phyloP scores from a whole-genome alignment of 2,888 invertebrate genomes.

The Scaptomyza caliginosa region DNA sequence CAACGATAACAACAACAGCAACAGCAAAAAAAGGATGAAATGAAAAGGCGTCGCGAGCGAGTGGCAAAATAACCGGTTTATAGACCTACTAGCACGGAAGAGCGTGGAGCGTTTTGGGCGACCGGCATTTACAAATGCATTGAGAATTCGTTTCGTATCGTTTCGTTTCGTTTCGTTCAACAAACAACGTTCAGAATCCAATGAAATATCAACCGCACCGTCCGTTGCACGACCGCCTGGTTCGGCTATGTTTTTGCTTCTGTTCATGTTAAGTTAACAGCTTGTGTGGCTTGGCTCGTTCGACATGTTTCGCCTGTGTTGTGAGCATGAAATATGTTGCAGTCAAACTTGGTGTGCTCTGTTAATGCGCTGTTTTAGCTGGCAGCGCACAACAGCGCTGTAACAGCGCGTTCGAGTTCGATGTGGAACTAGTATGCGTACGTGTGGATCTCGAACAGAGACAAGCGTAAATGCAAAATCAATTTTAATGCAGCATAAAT shows the following conservation, averaged over 20 bases:
- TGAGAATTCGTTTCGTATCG: conserved; percentile 35
- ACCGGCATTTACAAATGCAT: conserved; percentile 54
- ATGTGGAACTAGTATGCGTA: conserved; percentile 47
- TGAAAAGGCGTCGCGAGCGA: conserved; percentile 30
- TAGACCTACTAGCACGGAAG: conserved; percentile 27
- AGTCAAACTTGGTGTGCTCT: conserved; percentile 25
- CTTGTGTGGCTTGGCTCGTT: conserved; percentile 7
- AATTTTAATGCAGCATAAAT: not conserved
- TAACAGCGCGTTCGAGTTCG: conserved; percentile 43
- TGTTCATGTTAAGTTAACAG: conserved; percentile 38
- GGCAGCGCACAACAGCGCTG: conserved; percentile 4
- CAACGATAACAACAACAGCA: conserved; percentile 6
- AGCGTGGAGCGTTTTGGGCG: conserved; percentile 27
- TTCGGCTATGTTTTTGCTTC: conserved; percentile 60
- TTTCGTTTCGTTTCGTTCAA: conserved; percentile 23
- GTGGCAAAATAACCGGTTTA: conserved; percentile 50
- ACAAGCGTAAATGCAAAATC: not conserved
- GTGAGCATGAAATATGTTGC: conserved; percentile 20
- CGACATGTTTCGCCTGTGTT: conserved; percentile 12
- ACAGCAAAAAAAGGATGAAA: conserved; percentile 4
- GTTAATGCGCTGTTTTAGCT: conserved; percentile 34
- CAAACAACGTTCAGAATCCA: conserved; percentile 28
- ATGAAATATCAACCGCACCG: conserved; percentile 40
- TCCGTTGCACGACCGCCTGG: conserved; percentile 56
- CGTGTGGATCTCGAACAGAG: conserved; percentile 45